Evolutionary conservation across 2,888 invertebrate genomes (phyloP).

Genomic region (Nycteola revayana): DNA sequence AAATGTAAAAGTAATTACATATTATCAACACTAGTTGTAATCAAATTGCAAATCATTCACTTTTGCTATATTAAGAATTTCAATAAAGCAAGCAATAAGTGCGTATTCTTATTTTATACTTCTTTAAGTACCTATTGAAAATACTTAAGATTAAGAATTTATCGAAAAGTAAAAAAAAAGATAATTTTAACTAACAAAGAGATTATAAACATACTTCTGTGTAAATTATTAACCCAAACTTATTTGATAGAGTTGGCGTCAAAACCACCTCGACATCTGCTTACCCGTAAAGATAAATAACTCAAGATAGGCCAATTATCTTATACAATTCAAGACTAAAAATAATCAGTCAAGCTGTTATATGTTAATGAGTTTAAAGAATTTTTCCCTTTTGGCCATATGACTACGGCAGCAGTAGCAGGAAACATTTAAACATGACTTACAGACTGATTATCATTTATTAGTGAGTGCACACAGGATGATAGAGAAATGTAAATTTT

Average conservation of each 20-base stretch:
- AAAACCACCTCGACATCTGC: conserved; percentile 6
- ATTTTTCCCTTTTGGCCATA: conserved; percentile 52
- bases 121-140: no score
- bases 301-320: conserved; percentile 26
- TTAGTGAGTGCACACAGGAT: conserved; percentile 33
- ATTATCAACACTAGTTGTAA: no score
- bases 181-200: no score
- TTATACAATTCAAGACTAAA: conserved; percentile 21
- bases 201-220: no score
- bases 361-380: conserved; percentile 69
- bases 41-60: no score
- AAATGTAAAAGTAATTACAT: no score
- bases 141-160: no score
- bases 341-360: conserved; percentile 52
- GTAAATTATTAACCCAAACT: no score
- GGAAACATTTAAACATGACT: conserved; percentile 70
- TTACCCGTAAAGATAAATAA: conserved; percentile 19
- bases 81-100: no score
- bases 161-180: no score
- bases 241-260: conserved; percentile 7
- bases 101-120: no score
- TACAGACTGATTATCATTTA: conserved; percentile 74
- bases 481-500: conserved; percentile 42
- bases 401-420: conserved; percentile 56
- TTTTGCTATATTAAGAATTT: no score